Conservation (phyloP, 2,113 vertebrate species). For the Ascaphus truei region DNA sequence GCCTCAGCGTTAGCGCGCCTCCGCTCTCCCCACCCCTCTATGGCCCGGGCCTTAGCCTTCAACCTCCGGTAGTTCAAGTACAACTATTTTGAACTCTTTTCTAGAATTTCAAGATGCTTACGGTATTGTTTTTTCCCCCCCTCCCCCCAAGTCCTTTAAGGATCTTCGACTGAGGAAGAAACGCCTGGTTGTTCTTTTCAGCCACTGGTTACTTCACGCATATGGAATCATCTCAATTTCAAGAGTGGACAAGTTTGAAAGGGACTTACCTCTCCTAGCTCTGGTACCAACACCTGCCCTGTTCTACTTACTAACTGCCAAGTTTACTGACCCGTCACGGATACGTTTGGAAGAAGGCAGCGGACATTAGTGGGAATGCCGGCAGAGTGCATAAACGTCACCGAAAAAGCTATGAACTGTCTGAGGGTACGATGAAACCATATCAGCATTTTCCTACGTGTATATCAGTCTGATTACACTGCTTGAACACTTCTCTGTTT, state of each 20-base stretch:
- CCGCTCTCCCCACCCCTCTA: no score
- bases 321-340: constrained; percentile 90
- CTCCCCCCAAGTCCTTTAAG: constrained; percentile 76
- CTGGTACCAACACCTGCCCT: constrained; percentile 89
- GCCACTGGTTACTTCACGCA: constrained; percentile 95
- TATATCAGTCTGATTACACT: neutral
- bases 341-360: constrained; percentile 89
- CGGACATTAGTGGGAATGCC: constrained; percentile 69
- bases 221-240: constrained; percentile 97
- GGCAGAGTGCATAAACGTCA: neutral
- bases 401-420: neutral
- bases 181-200: constrained; percentile 89
- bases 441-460: neutral
- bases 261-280: constrained; percentile 86
- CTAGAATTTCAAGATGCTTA: no score
- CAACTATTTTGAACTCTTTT: no score
- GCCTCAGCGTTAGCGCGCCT: no score
- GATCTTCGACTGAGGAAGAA: constrained; percentile 92
- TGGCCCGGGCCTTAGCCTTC: no score
- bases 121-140: neutral
- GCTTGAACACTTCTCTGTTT: neutral
- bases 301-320: constrained; percentile 90
- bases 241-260: constrained; percentile 84
- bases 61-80: no score
- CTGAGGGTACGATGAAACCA: neutral